Evolutionary conservation across 2,113 vertebrate species (phyloP), one percentile per base, ranked within the genome.

Genomic region (Crypturellus undulatus): DNA sequence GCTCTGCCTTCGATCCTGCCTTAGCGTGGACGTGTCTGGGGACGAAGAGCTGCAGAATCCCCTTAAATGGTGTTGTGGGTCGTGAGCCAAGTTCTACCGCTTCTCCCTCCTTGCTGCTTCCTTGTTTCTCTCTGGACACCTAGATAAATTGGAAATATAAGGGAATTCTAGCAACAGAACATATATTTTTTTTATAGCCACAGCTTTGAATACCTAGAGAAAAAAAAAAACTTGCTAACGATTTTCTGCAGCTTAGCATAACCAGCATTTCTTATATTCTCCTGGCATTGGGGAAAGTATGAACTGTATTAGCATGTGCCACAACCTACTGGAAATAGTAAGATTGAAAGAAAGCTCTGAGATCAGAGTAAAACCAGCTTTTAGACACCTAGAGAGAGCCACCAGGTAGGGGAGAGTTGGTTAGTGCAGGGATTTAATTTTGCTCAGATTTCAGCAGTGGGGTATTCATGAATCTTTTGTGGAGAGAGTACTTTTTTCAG

Each of bases 31-130:
- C 19, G 10, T 58, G 3, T 6, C 58, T 77, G 15, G 58, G 15
- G 7, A 24, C 16, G 26, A 60, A 43, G 4, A 73, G 38, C 32
- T 62, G 12, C 25, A 82, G 34, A 63, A 32, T 0, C 22, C 10
- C n/a, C 25, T 0, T 5, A 32, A 34, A 32, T n/a, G 32, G 2
- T 18, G 8, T 3, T 43, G 16, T 52, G 8, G 2, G 0, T 67
- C 18, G 6, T 8, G 21, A 67, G 58, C 25, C 16, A 0, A 0
- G 32, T 58, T 65, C 12, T 19, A 19, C 65, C n/a, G 34, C 12
- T 30, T 52, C 40, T 32, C 42, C 1, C 49, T 54, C 59, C 42
- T 59, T 88, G 38, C 5, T 15, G 67, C 26, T 67, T 67, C 12
- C 22, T 36, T 51, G 1, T 78, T 70, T 40, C 12, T 38, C 11